Percentiles rank a stretch among this genome's conserved stretches.
phyloP scores from a whole-genome alignment of 2,888 invertebrate genomes.

The Hirudinaria manillensis region DNA sequence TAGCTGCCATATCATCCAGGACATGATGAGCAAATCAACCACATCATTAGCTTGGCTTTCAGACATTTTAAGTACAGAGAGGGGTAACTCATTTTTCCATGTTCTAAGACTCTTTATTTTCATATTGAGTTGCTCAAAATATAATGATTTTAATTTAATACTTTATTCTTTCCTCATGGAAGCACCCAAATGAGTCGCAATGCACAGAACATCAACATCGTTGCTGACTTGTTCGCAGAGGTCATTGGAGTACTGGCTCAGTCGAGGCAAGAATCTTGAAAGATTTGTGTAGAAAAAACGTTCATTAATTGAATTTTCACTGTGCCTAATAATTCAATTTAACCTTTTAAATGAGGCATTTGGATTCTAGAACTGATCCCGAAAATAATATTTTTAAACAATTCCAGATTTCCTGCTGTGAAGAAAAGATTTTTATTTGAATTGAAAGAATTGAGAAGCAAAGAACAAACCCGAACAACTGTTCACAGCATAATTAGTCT shows the following conservation, averaged over 20 bases:
- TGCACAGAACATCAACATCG: constrained; percentile 83
- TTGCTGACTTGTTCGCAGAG: constrained; percentile 95
- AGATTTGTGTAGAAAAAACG: too few relatives aligned
- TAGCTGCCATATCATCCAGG: constrained; percentile 88
- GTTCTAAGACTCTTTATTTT: background rate
- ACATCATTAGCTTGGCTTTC: constrained; percentile 91
- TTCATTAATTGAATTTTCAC: background rate
- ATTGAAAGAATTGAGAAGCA: constrained; percentile 71
- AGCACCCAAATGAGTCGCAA: constrained; percentile 86
- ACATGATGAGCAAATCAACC: constrained; percentile 86
- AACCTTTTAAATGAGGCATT: background rate
- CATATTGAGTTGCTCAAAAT: background rate
- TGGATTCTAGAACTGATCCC: background rate
- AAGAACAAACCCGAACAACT: constrained; percentile 75
- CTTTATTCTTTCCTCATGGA: constrained; percentile 36
- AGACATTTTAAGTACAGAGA: constrained; percentile 95
- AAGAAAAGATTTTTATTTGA: constrained; percentile 85
- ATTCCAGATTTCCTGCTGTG: constrained; percentile 80
- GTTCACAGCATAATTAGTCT: constrained; percentile 87
- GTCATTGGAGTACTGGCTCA: constrained; percentile 91
- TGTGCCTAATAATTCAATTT: background rate
- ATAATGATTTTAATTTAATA: background rate
- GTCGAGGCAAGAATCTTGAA: constrained; percentile 60
- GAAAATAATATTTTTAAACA: background rate
- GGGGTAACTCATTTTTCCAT: constrained; percentile 60